phyloP scores from a whole-genome alignment of 2,113 vertebrate species.

The Archilochus colubris region DNA sequence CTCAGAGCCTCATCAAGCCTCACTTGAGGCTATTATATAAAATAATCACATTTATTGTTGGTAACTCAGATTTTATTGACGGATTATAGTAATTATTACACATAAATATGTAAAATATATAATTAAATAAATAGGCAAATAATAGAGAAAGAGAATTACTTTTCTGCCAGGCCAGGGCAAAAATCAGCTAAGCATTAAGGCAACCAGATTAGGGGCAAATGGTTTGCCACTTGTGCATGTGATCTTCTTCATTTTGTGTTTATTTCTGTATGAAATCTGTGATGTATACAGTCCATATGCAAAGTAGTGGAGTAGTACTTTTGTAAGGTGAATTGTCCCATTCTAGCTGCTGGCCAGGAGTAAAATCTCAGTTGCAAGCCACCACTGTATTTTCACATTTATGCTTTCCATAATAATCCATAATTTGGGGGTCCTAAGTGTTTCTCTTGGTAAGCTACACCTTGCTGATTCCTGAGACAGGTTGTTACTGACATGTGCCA shows the following conservation, averaged over 20 bases:
- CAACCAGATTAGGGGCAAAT: background rate
- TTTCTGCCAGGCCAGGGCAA: background rate
- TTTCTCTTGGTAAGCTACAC: background rate
- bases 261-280: background rate
- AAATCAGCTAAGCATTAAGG: background rate
- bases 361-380: background rate
- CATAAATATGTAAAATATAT: background rate
- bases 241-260: background rate
- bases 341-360: background rate
- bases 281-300: accelerated
- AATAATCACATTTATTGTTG: background rate
- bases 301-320: background rate
- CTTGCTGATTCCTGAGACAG: background rate
- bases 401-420: background rate
- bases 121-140: background rate
- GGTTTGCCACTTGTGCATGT: background rate
- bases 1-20: too few species aligned
- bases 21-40: too few species aligned
- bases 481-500: background rate
- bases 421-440: background rate
- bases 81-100: background rate
- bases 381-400: background rate
- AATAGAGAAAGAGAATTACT: background rate
- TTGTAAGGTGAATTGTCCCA: background rate
- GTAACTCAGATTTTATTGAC: background rate